Conservation (phyloP, 2,888 invertebrate species). For the Oscheius sp. region DNA sequence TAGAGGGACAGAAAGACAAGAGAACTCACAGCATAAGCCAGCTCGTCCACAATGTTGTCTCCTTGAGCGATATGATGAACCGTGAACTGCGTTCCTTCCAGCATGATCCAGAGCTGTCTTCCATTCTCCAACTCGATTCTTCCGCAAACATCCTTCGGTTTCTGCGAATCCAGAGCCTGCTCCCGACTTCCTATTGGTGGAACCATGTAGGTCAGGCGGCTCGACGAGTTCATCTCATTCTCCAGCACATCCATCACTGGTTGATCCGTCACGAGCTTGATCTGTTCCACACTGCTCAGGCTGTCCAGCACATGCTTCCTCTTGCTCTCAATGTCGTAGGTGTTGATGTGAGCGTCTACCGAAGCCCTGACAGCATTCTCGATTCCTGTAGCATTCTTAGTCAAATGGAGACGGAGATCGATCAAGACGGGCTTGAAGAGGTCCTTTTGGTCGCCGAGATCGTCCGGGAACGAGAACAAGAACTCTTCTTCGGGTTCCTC, state of each 20-base stretch:
- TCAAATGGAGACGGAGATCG: constrained; percentile 9
- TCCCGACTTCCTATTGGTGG: neutral
- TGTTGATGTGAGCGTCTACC: constrained; percentile 40
- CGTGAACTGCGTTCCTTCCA: constrained; percentile 13
- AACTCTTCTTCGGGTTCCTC: constrained; percentile 3
- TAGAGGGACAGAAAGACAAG: neutral
- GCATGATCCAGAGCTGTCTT: constrained; percentile 32
- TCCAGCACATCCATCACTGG: constrained; percentile 38
- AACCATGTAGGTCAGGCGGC: neutral
- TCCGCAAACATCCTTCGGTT: constrained; percentile 16
- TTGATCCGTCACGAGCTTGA: constrained; percentile 29
- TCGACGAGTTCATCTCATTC: neutral
- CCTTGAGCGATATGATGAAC: constrained; percentile 32
- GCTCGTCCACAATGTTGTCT: constrained; percentile 31
- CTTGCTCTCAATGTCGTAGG: constrained; percentile 38
- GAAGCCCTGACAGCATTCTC: constrained; percentile 37
- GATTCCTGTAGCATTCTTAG: constrained; percentile 4
- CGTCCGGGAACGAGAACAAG: constrained; percentile 1
- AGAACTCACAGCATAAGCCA: constrained; percentile 12
- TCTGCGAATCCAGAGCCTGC: neutral
- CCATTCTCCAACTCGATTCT: constrained; percentile 8
- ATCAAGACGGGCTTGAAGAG: constrained; percentile 1
- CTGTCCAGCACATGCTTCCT: constrained; percentile 35
- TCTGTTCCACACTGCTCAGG: constrained; percentile 21
- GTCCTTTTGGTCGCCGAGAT: constrained; percentile 3